Conservation (phyloP, 2,113 vertebrate species). For the Numenius arquata region DNA sequence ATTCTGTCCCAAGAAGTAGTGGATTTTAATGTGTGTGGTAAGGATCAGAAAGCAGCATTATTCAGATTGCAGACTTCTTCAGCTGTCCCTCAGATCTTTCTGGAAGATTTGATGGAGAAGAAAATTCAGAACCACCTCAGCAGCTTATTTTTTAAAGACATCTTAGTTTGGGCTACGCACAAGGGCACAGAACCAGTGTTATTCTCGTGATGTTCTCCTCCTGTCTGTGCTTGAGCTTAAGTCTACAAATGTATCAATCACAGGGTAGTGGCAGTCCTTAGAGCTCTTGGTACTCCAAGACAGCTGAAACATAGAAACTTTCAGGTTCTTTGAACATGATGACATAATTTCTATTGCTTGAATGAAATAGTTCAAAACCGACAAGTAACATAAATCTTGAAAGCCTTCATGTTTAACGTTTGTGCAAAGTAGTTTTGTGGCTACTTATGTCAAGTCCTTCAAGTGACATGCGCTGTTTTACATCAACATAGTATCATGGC, state of each 20-base stretch:
- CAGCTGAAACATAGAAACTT: background rate
- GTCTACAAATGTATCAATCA: background rate
- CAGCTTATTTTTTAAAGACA: background rate
- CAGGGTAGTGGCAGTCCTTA: background rate
- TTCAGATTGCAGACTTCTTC: background rate
- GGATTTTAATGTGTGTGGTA: background rate
- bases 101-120: background rate
- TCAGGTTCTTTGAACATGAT: background rate
- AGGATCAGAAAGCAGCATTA: background rate
- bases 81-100: background rate
- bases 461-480: background rate
- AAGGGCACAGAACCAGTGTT: background rate
- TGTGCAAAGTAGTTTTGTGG: background rate
- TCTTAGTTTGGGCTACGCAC: background rate
- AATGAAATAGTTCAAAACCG: background rate
- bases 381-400: background rate
- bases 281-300: background rate
- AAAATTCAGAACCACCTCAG: background rate
- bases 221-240: background rate
- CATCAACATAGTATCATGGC: background rate
- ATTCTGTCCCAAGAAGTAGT: background rate
- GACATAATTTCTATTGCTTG: background rate
- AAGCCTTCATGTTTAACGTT: background rate
- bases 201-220: background rate
- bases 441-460: background rate